Evolutionary conservation across 2,888 invertebrate species (phyloP), one percentile per base, ranked within the genome.

Genomic region (Eupeodes luniger): DNA sequence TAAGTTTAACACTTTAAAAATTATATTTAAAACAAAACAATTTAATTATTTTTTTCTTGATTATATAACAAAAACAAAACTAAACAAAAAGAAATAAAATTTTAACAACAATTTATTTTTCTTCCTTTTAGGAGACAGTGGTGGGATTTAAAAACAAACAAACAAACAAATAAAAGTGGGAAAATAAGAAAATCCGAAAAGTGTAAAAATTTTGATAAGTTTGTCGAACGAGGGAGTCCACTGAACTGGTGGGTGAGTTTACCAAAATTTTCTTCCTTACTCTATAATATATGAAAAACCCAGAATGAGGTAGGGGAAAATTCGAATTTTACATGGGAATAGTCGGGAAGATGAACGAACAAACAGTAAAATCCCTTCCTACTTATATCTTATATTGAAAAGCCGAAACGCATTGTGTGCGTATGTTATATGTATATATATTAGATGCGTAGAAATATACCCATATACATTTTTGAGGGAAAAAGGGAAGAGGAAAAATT

Each of bases 221-320:
- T 89, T 87, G 79, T 89, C 89, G 90, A 89, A 85, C 88, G 90
- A 86, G 84, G 90, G 86, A 88, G 89, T 89, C 85, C 89, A 90
- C 90, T 90, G 91, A 92, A 93, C 93, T 93, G 93, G 91, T 91
- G 92, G 91, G 91, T 92, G 92, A 91, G 77, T 87, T 91, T 91
- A 91, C 91, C 91, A 91, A 86, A 91, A 92, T 91, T 84, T 85
- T 84, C 85, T 83, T 85, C 86, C 80, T 88, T 51, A 83, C 83
- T 85, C 79, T 70, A 36, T 66, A 6, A 47, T 47, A 14, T 47
- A 47, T 47, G 61, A 70, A 16, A 9, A 66, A 1, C 3, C 14
- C 9, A 70, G 55, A 12, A 76, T 67, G 74, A 75, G 55, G 62
- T 57, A 70, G 66, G 62, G 81, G 64, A 85, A 81, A 16, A 34